Conservation (phyloP, 2,113 vertebrate genomes). For the Centropus unirufus region DNA sequence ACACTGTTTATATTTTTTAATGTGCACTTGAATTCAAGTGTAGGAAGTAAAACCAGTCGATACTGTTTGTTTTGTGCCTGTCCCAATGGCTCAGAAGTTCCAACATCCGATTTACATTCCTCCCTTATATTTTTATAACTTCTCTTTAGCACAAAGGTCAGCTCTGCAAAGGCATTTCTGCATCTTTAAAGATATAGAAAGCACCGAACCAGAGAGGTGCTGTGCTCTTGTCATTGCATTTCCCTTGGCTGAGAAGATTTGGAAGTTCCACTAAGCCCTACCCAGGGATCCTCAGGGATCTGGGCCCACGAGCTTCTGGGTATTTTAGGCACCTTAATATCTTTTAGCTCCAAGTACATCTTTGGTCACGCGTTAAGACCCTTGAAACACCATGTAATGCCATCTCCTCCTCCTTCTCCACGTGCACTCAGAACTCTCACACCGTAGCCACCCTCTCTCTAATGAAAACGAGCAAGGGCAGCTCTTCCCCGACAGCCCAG, state of each 20-base stretch:
- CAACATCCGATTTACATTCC: background rate
- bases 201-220: background rate
- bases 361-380: background rate
- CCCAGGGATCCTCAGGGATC: background rate
- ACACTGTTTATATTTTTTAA: background rate
- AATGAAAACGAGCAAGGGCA: background rate
- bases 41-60: background rate
- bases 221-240: background rate
- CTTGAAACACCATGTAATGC: background rate
- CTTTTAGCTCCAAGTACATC: background rate
- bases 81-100: background rate
- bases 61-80: background rate
- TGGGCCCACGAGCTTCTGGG: background rate
- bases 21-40: background rate
- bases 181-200: background rate
- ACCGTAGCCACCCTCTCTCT: background rate
- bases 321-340: background rate
- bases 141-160: background rate
- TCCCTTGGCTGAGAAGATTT: background rate
- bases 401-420: background rate
- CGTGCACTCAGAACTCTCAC: background rate
- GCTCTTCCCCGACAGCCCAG: background rate
- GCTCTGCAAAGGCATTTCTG: background rate
- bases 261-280: background rate
- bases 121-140: background rate